Evolutionary conservation across 2,888 invertebrate genomes (phyloP).

Genomic region (Pyrgus malvae): DNA sequence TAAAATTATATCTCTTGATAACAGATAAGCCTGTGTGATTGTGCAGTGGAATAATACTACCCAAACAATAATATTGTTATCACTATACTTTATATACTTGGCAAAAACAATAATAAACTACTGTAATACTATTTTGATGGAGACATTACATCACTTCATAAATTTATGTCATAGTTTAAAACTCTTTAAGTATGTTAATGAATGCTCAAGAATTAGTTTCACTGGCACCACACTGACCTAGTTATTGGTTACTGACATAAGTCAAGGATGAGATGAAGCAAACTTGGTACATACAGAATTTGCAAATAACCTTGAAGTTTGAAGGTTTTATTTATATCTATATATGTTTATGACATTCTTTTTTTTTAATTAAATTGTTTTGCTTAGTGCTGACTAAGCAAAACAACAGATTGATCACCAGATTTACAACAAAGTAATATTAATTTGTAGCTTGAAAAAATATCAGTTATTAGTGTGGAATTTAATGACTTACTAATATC

Average conservation of each 20-base stretch:
- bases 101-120: neutral
- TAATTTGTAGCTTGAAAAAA: too few species aligned
- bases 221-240: conserved; percentile 16
- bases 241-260: conserved; percentile 15
- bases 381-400: too few species aligned
- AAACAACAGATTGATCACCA: too few species aligned
- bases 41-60: neutral
- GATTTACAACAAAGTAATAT: too few species aligned
- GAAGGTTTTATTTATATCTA: too few species aligned
- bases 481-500: neutral
- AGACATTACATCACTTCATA: neutral
- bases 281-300: conserved; percentile 9
- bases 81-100: neutral
- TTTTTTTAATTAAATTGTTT: neutral
- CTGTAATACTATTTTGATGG: neutral
- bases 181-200: neutral
- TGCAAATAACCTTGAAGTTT: conserved; percentile 1
- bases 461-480: too few species aligned
- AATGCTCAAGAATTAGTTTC: neutral
- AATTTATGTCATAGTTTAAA: neutral
- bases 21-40: neutral
- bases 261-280: conserved; percentile 5
- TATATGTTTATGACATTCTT: neutral
- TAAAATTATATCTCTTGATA: conserved; percentile 3
- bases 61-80: conserved; percentile 1